These are phyloP conservation scores for Chiloscyllium plagiosum DNA, from an alignment of 2,113 vertebrate species.

Conservation along the genomic window DNA sequence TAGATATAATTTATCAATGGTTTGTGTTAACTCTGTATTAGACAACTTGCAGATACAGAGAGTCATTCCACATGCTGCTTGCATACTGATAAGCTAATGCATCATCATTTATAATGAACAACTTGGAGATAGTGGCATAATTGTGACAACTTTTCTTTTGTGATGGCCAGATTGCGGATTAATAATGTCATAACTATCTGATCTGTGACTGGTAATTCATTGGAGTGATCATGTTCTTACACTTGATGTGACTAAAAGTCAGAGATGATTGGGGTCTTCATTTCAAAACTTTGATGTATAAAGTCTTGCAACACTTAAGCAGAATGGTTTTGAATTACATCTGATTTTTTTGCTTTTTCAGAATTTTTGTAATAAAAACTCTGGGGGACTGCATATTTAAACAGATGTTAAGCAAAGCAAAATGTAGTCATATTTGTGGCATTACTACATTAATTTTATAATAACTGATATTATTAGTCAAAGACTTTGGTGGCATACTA, in stretches of 20 bases:
- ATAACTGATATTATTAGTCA: slow-evolving; percentile 34
- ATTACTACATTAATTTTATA: slow-evolving; percentile 32
- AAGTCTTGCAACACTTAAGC: not conserved
- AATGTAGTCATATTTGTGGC: not conserved
- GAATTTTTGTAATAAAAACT: slow-evolving; percentile 20
- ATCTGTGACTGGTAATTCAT: not conserved
- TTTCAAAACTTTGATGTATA: not conserved
- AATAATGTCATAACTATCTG: not conserved
- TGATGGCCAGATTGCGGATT: not conserved
- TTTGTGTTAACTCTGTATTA: not conserved
- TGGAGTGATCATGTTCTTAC: not conserved
- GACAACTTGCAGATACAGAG: not conserved
- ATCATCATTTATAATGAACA: not conserved
- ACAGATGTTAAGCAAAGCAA: slow-evolving; percentile 24
- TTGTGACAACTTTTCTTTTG: not conserved
- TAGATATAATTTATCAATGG: not conserved
- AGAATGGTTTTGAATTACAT: not conserved
- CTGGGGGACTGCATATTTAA: slow-evolving; percentile 4
- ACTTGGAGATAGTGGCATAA: not conserved
- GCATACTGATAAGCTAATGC: not conserved
- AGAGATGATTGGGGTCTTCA: not conserved
- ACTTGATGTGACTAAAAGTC: not conserved
- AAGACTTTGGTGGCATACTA: slow-evolving; percentile 11
- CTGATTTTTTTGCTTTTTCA: not conserved
- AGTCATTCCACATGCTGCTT: not conserved